These are phyloP conservation scores for Mystacides longicornis DNA, from an alignment of 2,888 invertebrate species.

Conservation along the genomic window DNA sequence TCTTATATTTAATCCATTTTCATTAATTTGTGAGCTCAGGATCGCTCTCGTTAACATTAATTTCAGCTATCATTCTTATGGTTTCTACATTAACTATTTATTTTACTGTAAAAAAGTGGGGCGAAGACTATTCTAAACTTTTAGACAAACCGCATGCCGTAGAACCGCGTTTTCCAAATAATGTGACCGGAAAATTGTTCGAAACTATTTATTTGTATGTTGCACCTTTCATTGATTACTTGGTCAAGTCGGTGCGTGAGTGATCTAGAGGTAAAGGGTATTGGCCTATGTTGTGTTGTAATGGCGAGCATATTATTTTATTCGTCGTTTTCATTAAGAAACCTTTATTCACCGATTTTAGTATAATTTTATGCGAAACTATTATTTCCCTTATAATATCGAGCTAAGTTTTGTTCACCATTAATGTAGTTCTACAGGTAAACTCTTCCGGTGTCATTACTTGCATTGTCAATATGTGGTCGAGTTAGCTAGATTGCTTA, in stretches of 20 bases:
- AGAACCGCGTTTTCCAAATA: not conserved
- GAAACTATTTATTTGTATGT: not conserved
- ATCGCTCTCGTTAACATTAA: too few species aligned
- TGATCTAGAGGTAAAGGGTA: slow-evolving; percentile 18
- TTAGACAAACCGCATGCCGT: not conserved
- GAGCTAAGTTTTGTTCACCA: too few species aligned
- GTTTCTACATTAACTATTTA: slow-evolving; percentile 10
- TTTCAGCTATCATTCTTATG: slow-evolving; percentile 13
- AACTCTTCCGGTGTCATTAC: too few species aligned
- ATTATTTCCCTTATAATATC: too few species aligned
- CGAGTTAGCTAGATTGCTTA: too few species aligned
- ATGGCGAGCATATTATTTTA: slow-evolving; percentile 22
- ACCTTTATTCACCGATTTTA: too few species aligned
- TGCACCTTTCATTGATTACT: slow-evolving; percentile 21
- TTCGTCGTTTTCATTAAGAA: too few species aligned
- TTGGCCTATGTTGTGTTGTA: slow-evolving; percentile 20
- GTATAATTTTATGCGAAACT: too few species aligned
- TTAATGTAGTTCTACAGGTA: too few species aligned
- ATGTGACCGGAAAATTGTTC: not conserved
- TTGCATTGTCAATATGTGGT: too few species aligned
- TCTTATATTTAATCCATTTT: too few species aligned
- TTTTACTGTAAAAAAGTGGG: not conserved
- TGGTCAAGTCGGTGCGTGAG: slow-evolving; percentile 17
- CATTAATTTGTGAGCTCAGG: too few species aligned
- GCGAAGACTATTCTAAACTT: not conserved